Evolutionary conservation across 1,140 invertebrate species (phyloP).

Genomic region (Antheraea mylitta): DNA sequence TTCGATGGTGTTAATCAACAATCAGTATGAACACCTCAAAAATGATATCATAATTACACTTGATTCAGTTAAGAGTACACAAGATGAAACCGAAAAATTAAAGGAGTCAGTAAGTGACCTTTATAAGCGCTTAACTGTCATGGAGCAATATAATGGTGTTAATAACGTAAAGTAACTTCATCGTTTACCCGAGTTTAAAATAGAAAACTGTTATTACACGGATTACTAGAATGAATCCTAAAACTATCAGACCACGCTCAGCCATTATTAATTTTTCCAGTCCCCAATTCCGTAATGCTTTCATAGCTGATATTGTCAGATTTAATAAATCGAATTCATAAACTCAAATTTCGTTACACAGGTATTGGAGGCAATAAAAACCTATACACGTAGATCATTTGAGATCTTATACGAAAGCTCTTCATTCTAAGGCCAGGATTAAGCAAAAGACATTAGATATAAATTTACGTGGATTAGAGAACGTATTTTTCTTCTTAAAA

Average conservation of each 20-base stretch:
- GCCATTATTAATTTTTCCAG: not conserved
- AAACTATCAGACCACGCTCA: not conserved
- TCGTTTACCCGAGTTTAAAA: not conserved
- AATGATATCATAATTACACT: not conserved
- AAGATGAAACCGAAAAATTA: not conserved
- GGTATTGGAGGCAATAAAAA: not conserved
- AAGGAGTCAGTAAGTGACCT: not conserved
- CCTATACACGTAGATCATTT: constrained; percentile 7
- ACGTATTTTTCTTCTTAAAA: not conserved
- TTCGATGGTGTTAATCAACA: not conserved
- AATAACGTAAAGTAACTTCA: not conserved
- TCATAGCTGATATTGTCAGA: not conserved
- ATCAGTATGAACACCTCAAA: not conserved
- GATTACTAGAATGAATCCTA: not conserved
- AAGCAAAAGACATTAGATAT: not conserved
- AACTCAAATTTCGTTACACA: not conserved
- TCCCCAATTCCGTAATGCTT: not conserved
- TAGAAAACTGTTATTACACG: not conserved
- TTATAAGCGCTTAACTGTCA: not conserved
- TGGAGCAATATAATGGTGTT: not conserved
- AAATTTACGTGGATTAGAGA: not conserved
- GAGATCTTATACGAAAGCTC: not conserved
- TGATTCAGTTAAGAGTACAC: not conserved
- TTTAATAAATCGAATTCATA: not conserved
- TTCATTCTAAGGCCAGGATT: not conserved